Evolutionary conservation across 2,797 vertebrate species (phyloP), one percentile per base, ranked within the genome.

Genomic region (Takifugu ocellatus): DNA sequence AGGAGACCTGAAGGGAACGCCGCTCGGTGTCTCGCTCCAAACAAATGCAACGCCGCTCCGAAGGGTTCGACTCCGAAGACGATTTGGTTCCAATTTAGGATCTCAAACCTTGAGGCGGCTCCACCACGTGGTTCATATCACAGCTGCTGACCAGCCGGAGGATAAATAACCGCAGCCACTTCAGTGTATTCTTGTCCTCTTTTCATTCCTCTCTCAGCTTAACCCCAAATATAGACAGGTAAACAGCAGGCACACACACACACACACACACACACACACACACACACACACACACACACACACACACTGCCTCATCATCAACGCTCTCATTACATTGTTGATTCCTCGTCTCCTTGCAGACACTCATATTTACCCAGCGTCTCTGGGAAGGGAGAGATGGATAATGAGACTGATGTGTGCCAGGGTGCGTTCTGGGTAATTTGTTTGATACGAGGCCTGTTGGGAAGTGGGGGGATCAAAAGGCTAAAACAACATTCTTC

Each of bases 341-440:
- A 83, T 84, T 84, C 75, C 83, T 61, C 31, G 16, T 78, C 70
- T 85, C 85, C 77, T 77, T 51, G 63, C 74, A 81, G 84, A 84
- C 78, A 75, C 69, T 48, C 68, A 72, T 85, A 82, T 87, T 86
- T 86, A 84, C 78, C 66, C 66, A 79, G 52, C 68, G 74, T 83
- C 81, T 88, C 63, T 0, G 49, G 70, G 75, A 42, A 63, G 56
- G 66, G 76, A 57, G 70, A 72, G 77, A 67, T 47, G 69, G 62
- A 57, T 83, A 88, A 88, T 85, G 80, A 88, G 78, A 75, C 76
- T 73, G 80, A 85, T 84, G 79, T 85, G 81, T 82, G 81, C 85
- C 79, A 61, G 61, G 69, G 67, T 83, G 75, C 54, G 62, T 84
- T 87, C 75, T 77, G 77, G 80, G 61, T 84, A 84, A 89, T 86